Percentiles rank a stretch among this genome's conserved stretches.
phyloP scores from a whole-genome alignment of 2,797 vertebrate species.

The Neosilurus mollespiculum region DNA sequence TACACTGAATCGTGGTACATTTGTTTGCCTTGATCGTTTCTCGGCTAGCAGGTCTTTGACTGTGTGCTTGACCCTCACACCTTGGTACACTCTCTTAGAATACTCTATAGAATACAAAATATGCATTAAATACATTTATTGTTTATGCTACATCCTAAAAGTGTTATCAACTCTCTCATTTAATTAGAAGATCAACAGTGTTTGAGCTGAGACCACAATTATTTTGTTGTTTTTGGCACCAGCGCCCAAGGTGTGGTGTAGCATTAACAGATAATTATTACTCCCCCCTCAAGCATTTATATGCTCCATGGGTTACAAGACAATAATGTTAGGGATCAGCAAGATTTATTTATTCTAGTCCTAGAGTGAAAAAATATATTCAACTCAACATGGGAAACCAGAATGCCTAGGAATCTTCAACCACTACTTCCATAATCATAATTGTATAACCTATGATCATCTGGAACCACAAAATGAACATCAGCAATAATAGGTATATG shows the following conservation, averaged over 20 bases:
- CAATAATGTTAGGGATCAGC: not conserved
- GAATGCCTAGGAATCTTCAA: not conserved
- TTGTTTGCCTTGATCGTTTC: conserved; percentile 78
- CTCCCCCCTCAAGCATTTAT: not conserved
- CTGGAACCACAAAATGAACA: not conserved
- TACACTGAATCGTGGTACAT: conserved; percentile 72
- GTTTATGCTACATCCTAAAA: not conserved
- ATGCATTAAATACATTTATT: not conserved
- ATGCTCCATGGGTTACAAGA: not conserved
- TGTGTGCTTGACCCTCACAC: conserved; percentile 85
- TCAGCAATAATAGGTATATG: not conserved
- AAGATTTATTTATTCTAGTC: not conserved
- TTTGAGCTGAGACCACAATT: not conserved
- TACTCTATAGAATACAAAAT: conserved; percentile 70
- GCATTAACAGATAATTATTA: conserved; percentile 5
- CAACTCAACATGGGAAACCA: not conserved
- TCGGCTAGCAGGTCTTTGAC: conserved; percentile 87
- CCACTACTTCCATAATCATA: not conserved
- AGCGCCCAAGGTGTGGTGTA: not conserved
- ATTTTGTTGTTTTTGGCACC: conserved; percentile 9
- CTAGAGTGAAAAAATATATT: not conserved
- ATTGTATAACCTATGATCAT: not conserved
- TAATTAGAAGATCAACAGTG: not conserved
- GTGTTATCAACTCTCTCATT: not conserved
- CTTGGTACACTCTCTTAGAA: conserved; percentile 82